Evolutionary conservation across 1,140 invertebrate genomes (phyloP).

Genomic region (Tetranychus cinnabarinus): DNA sequence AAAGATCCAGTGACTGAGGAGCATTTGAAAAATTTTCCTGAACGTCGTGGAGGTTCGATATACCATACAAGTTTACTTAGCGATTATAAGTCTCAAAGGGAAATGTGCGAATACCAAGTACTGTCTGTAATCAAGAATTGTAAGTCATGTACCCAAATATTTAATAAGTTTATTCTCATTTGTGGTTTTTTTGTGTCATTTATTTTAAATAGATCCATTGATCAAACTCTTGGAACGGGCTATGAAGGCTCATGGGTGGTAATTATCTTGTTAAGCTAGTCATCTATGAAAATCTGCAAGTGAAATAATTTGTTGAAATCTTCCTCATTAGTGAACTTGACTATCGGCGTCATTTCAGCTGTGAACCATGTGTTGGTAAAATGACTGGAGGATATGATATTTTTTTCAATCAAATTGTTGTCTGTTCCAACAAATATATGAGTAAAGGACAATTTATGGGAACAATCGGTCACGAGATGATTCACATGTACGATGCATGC

Average conservation of each 20-base stretch:
- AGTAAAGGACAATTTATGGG: conserved; percentile 35
- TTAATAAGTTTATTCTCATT: no score
- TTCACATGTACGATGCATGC: conserved; percentile 92
- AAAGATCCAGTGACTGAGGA: neutral
- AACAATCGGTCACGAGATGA: conserved; percentile 69
- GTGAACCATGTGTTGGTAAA: conserved; percentile 52
- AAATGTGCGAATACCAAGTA: neutral
- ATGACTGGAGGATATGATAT: conserved; percentile 83
- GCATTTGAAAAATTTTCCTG: neutral
- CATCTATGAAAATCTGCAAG: neutral
- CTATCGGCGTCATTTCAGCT: conserved; percentile 60
- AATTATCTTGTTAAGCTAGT: neutral
- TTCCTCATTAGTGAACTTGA: conserved; percentile 28
- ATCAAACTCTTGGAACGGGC: conserved; percentile 9
- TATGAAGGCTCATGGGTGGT: conserved; percentile 6
- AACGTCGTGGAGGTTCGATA: neutral
- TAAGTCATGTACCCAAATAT: neutral
- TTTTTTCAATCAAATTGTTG: conserved; percentile 59
- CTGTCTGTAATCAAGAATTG: neutral
- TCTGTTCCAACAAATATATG: conserved; percentile 60
- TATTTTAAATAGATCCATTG: neutral
- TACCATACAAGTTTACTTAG: neutral
- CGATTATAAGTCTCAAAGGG: neutral
- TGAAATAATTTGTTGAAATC: neutral
- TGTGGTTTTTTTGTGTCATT: neutral